Conservation (phyloP, 2,113 vertebrate genomes). For the Phylloscopus trochilus region DNA sequence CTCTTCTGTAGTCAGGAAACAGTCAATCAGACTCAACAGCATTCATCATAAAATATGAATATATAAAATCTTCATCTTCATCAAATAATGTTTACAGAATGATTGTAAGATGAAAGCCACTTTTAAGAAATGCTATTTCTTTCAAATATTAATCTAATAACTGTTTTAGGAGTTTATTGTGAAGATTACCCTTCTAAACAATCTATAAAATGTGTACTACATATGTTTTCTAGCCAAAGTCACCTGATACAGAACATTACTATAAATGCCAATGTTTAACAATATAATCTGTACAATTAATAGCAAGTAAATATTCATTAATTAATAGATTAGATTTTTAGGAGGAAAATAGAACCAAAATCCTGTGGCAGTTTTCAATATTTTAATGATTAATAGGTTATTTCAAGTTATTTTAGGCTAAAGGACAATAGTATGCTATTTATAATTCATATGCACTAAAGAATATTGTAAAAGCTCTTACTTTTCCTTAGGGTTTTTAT, state of each 20-base stretch:
- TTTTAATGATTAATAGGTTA: neutral
- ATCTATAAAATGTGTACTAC: neutral
- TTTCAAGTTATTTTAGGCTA: neutral
- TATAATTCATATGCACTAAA: neutral
- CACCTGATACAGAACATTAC: neutral
- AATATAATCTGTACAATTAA: neutral
- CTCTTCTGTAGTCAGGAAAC: neutral
- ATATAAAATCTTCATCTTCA: neutral
- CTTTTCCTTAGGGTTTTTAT: constrained; percentile 8
- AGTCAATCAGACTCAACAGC: neutral
- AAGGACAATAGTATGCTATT: neutral
- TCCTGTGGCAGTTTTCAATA: neutral
- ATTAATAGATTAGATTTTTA: neutral
- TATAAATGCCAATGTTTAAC: neutral
- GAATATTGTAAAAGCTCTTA: neutral
- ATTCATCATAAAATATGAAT: neutral
- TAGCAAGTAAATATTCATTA: neutral
- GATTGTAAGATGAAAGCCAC: neutral
- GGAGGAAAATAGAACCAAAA: neutral
- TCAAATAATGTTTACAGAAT: neutral
- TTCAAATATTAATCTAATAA: neutral
- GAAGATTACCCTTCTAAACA: neutral
- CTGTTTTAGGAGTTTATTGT: neutral
- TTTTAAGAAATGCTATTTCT: neutral
- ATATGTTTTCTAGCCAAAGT: neutral